Evolutionary conservation across 2,888 invertebrate species (phyloP), one percentile per base, ranked within the genome.

Genomic region (Artemia sinica): DNA sequence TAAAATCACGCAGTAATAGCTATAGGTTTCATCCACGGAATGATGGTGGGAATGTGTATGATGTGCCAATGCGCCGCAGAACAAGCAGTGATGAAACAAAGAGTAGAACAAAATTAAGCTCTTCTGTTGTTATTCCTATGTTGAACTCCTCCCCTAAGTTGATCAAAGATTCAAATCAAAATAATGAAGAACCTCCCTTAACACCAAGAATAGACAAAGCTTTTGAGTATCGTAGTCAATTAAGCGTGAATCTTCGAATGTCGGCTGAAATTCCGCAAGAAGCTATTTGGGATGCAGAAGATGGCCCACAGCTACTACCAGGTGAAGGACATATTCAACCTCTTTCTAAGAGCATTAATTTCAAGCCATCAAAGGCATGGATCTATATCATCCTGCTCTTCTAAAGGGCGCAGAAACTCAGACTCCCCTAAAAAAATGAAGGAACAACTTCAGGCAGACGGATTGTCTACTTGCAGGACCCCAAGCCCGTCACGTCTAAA

Each of bases 221-320:
- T 7, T 70, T 70, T 66, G 70, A 70, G 66, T 70, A 70, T 68
- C 68, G 70, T 11, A 70, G 70, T 68, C 70, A 70, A 41, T 48
- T 70, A 14, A 58, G 70, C 28, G 70, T 70, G 13, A 67, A 70
- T 68, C 51, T 70, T 50, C 18, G 70, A 28, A 68, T 70, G 66
- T 70, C 70, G 13, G 68, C 70, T 14, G 70, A 70, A 50, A 49
- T 70, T 2, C 69, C 69, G n/a, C 63, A 58, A 18, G 63, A 58
- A 18, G 9, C 63, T 58, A 28, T 58, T 58, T 58, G 63, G 63
- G 63, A 58, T 58, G 28, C n/a, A n/a, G 28, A 18, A n/a, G 14
- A n/a, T 18, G 63, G 63, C n/a, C n/a, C 63, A n/a, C 28, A n/a
- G n/a, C 28, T 58, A 58, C 63, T 28, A 8, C 63, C 63, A 18